These are phyloP conservation scores for Vannuccia rotundouncinata DNA, from an alignment of 2,888 invertebrate genomes.

Conservation along the genomic window DNA sequence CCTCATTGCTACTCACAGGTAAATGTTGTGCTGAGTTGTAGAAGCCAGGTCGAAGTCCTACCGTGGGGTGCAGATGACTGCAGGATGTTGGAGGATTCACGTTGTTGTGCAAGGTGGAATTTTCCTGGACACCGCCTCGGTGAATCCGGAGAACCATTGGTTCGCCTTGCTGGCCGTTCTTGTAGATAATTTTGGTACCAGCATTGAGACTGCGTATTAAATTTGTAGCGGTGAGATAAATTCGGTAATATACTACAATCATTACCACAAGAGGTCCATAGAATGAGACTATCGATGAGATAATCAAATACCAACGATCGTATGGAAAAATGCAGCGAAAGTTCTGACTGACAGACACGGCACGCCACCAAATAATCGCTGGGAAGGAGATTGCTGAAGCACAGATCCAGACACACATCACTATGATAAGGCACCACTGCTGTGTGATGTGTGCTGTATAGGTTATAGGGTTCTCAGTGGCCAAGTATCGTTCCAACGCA, in stretches of 20 bases:
- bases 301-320: constrained; percentile 86
- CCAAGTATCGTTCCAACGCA: constrained; percentile 92
- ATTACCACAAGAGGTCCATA: constrained; percentile 91
- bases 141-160: constrained; percentile 79
- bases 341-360: constrained; percentile 56
- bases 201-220: constrained; percentile 82
- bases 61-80: neutral
- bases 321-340: constrained; percentile 81
- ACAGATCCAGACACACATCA: constrained; percentile 90
- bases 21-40: neutral
- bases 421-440: constrained; percentile 74
- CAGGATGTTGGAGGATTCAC: neutral
- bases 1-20: constrained; percentile 28
- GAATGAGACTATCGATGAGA: constrained; percentile 94
- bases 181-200: constrained; percentile 69
- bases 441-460: constrained; percentile 88
- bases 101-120: neutral
- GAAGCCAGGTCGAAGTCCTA: neutral
- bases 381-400: constrained; percentile 95
- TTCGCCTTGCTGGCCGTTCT: constrained; percentile 61
- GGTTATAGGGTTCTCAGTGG: constrained; percentile 93
- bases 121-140: constrained; percentile 66
- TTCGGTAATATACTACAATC: constrained; percentile 94
- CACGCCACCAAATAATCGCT: constrained; percentile 68
- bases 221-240: constrained; percentile 83